phyloP scores from a whole-genome alignment of 2,888 invertebrate species.

The Xanthorhoe designata region DNA sequence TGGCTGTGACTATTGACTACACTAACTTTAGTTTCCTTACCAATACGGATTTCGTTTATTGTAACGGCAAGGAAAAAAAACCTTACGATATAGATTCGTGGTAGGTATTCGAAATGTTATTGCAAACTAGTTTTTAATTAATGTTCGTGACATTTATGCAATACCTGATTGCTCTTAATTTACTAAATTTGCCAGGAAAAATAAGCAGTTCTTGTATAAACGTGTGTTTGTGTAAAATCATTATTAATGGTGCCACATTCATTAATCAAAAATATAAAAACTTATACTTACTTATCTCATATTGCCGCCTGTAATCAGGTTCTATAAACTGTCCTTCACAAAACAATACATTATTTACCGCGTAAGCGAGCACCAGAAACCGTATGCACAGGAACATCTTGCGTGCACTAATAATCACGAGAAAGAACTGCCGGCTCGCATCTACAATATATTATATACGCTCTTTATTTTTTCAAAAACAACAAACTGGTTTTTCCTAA shows the following conservation, averaged over 20 bases:
- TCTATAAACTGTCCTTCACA: slow-evolving; percentile 50
- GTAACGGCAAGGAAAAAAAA: slow-evolving; percentile 10
- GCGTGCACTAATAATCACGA: slow-evolving; percentile 51
- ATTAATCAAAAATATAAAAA: background rate
- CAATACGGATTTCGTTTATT: slow-evolving; percentile 14
- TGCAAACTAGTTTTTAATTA: background rate
- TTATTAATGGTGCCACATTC: background rate
- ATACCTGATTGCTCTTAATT: background rate
- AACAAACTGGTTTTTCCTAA: slow-evolving; percentile 50
- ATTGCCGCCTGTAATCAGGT: slow-evolving; percentile 33
- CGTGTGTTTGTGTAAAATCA: background rate
- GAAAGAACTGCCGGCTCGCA: slow-evolving; percentile 46
- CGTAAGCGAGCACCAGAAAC: slow-evolving; percentile 48
- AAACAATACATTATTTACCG: slow-evolving; percentile 41
- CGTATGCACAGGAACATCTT: slow-evolving; percentile 54
- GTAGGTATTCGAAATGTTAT: background rate
- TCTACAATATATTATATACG: slow-evolving; percentile 57
- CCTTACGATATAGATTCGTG: background rate
- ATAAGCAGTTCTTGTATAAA: background rate
- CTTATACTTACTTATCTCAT: slow-evolving; percentile 44
- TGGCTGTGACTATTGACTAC: slow-evolving; percentile 14
- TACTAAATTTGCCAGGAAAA: background rate
- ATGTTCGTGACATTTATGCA: background rate
- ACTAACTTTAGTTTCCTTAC: slow-evolving; percentile 5
- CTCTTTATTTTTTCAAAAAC: slow-evolving; percentile 49